phyloP scores from a whole-genome alignment of 2,113 vertebrate species.

The Actenoides lindsayi region DNA sequence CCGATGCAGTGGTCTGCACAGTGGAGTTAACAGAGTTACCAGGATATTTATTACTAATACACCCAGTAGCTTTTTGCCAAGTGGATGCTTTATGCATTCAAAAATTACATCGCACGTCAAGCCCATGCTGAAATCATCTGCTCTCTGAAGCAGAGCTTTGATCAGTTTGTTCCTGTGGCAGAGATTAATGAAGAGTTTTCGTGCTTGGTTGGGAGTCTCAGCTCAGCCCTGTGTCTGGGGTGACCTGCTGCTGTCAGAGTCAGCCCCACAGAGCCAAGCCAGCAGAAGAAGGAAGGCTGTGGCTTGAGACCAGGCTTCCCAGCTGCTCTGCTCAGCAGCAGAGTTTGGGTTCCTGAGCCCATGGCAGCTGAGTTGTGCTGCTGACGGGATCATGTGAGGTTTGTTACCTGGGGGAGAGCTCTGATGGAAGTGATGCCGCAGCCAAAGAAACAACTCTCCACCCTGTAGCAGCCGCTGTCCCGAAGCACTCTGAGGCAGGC shows the following conservation, averaged over 20 bases:
- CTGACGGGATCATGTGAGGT: rapidly evolving
- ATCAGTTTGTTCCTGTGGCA: background rate
- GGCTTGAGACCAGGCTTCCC: background rate
- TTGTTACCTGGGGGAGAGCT: conserved; percentile 87
- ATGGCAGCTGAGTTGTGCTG: rapidly evolving
- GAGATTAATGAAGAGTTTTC: background rate
- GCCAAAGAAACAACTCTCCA: conserved; percentile 75
- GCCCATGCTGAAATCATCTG: background rate
- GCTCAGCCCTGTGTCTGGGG: background rate
- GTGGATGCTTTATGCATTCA: background rate
- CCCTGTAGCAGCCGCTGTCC: conserved; percentile 45
- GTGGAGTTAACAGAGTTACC: background rate
- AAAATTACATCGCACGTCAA: rapidly evolving
- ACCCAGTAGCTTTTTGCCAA: background rate
- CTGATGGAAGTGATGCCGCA: conserved; percentile 86
- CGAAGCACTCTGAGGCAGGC: conserved; percentile 78
- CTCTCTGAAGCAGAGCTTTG: background rate
- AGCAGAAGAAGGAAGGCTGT: too few relatives aligned
- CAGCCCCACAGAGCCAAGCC: background rate
- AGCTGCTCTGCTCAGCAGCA: background rate
- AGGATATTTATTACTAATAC: too few relatives aligned
- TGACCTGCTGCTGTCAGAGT: background rate
- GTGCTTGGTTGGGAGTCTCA: background rate
- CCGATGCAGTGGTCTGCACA: background rate
- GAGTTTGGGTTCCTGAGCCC: background rate